Percentiles rank a stretch among this genome's conserved stretches.
These are phyloP conservation scores for Salticus scenicus DNA, from an alignment of 2,888 invertebrate genomes.

Conservation along the genomic window DNA sequence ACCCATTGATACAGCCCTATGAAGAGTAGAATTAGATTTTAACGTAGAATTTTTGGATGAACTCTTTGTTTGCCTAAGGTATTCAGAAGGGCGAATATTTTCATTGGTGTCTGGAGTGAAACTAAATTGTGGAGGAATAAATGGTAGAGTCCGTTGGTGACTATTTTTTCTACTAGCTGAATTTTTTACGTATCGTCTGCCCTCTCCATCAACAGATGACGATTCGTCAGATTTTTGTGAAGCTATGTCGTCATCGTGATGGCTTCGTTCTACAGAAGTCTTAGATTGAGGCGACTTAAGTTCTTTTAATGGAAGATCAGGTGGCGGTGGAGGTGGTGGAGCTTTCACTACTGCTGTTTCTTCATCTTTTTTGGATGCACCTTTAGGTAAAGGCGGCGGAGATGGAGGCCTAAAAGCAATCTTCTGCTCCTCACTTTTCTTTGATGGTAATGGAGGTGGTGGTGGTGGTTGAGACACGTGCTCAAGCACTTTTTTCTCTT, in stretches of 20 bases:
- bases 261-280: conserved; percentile 73
- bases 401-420: conserved; percentile 35
- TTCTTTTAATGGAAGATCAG: conserved; percentile 34
- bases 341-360: conserved; percentile 33
- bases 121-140: conserved; percentile 93
- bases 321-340: conserved; percentile 67
- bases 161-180: conserved; percentile 37
- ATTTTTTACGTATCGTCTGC: conserved; percentile 47
- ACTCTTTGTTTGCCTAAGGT: conserved; percentile 82
- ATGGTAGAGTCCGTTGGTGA: conserved; percentile 80
- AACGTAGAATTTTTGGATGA: conserved; percentile 74
- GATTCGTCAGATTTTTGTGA: conserved; percentile 61
- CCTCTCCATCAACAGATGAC: conserved; percentile 42
- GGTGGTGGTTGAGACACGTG: conserved; percentile 37
- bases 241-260: conserved; percentile 42
- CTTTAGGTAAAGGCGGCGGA: conserved; percentile 48
- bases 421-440: conserved; percentile 33
- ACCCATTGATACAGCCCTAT: conserved; percentile 65
- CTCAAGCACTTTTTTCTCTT: conserved; percentile 35
- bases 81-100: conserved; percentile 94
- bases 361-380: conserved; percentile 8
- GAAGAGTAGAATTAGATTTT: conserved; percentile 74
- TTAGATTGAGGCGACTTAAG: not conserved
- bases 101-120: conserved; percentile 84
- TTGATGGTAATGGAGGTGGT: conserved; percentile 23